A percentile compares a stretch with the other conserved stretches of the same genome.
These are phyloP conservation scores for Mus spicilegus DNA, from an alignment of 2,113 vertebrate species.

Conservation along the genomic window DNA sequence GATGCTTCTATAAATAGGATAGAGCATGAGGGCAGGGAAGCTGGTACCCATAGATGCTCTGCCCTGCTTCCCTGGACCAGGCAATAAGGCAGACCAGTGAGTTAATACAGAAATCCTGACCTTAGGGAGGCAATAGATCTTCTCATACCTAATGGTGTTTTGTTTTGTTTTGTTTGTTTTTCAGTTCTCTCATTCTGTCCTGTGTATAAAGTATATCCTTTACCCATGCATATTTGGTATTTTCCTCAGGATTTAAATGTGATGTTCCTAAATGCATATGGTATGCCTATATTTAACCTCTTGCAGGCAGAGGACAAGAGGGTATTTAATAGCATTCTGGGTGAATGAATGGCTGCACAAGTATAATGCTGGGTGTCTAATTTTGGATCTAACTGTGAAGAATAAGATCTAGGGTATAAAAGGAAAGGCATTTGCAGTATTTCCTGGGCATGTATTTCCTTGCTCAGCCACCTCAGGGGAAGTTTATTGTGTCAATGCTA, in stretches of 20 bases:
- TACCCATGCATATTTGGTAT: background rate
- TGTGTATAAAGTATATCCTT: background rate
- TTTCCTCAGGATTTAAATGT: background rate
- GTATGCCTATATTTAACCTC: background rate
- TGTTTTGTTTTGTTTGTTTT: background rate
- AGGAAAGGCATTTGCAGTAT: constrained; percentile 74
- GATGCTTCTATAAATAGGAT: background rate
- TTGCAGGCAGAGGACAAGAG: background rate
- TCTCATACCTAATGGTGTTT: background rate
- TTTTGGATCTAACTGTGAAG: constrained; percentile 61
- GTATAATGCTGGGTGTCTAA: background rate
- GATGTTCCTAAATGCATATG: fast-evolving
- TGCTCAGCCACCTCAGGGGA: constrained; percentile 64
- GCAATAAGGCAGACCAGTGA: fast-evolving
- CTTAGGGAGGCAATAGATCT: background rate
- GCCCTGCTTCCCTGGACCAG: fast-evolving
- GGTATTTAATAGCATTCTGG: background rate
- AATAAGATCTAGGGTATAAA: constrained; percentile 58
- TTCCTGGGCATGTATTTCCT: constrained; percentile 71
- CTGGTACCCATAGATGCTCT: fast-evolving
- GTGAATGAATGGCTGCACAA: background rate
- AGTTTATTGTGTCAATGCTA: constrained; percentile 65
- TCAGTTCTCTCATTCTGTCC: background rate
- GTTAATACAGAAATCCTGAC: background rate
- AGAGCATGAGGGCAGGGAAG: fast-evolving